Evolutionary conservation across 64 coral and sea anemone species (phyloP).

Genomic region (Anthopleura sola): DNA sequence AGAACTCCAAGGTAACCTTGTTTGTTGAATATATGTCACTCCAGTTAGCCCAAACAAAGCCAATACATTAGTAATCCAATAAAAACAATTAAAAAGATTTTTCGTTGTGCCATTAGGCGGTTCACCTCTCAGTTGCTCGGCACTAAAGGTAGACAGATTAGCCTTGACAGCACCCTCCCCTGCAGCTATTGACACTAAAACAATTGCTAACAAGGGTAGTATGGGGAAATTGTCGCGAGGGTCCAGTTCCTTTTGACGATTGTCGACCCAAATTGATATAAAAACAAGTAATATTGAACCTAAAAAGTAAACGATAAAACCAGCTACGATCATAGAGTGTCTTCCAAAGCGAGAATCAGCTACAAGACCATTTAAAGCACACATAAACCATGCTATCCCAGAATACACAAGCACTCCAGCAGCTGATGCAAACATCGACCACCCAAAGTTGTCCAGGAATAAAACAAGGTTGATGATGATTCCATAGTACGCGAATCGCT

Average conservation of each 20-base stretch:
- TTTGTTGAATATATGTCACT: conserved; percentile 82
- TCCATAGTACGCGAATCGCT: conserved; percentile 77
- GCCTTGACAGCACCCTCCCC: conserved; percentile 84
- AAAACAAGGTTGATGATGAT: conserved; percentile 78
- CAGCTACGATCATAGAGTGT: conserved; percentile 68
- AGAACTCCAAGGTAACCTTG: conserved; percentile 52
- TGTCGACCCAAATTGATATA: conserved; percentile 53
- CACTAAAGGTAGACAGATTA: conserved; percentile 80
- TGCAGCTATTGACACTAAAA: conserved; percentile 48
- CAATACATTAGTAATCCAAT: conserved; percentile 84
- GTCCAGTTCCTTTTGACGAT: conserved; percentile 8
- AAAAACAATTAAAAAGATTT: conserved; percentile 86
- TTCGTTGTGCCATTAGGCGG: conserved; percentile 26
- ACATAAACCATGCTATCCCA: conserved; percentile 82
- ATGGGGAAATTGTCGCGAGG: conserved; percentile 29
- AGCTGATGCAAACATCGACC: conserved; percentile 67
- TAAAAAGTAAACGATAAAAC: conserved; percentile 72
- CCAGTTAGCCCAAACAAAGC: conserved; percentile 60
- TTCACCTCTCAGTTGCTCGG: conserved; percentile 76
- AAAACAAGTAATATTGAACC: conserved; percentile 54
- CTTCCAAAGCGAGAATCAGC: conserved; percentile 79
- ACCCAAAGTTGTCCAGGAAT: conserved; percentile 69
- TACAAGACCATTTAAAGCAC: conserved; percentile 57
- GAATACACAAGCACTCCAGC: conserved; percentile 56
- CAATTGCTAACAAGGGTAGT: conserved; percentile 46